phyloP scores from a whole-genome alignment of 2,113 vertebrate genomes.

The Stegostoma tigrinum region DNA sequence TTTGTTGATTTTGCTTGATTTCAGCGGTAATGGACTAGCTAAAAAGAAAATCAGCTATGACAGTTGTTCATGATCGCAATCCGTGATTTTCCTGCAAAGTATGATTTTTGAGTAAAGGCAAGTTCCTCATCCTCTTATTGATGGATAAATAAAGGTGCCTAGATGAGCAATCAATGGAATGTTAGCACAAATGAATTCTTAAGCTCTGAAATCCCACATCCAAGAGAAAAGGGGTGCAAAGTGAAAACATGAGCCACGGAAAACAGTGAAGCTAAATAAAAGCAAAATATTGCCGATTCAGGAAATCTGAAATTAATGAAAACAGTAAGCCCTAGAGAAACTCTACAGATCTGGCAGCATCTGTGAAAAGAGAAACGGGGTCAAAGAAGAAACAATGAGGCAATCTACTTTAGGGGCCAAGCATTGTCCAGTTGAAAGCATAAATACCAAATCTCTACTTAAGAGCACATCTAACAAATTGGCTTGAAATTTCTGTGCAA shows the following conservation, averaged over 20 bases:
- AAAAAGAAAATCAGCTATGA: background rate
- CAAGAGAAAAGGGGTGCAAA: background rate
- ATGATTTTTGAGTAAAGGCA: background rate
- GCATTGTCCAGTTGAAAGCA: background rate
- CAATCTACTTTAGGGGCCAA: background rate
- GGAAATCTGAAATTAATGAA: too few species aligned
- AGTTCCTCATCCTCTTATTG: background rate
- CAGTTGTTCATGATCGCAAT: background rate
- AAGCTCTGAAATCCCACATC: background rate
- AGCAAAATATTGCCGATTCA: too few species aligned
- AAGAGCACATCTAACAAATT: background rate
- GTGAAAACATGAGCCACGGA: background rate
- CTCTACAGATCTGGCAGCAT: too few species aligned
- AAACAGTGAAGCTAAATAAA: background rate
- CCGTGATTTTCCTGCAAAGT: background rate
- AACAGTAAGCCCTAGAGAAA: too few species aligned
- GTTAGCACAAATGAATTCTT: background rate
- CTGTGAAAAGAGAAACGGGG: too few species aligned
- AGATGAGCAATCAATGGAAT: background rate
- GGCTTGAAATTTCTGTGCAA: background rate
- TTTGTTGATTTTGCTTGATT: background rate
- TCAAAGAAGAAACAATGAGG: background rate
- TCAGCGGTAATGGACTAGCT: background rate
- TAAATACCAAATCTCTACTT: background rate
- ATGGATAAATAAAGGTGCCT: background rate